phyloP scores from a whole-genome alignment of 2,113 vertebrate species.

The Poeciliopsis occidentalis region DNA sequence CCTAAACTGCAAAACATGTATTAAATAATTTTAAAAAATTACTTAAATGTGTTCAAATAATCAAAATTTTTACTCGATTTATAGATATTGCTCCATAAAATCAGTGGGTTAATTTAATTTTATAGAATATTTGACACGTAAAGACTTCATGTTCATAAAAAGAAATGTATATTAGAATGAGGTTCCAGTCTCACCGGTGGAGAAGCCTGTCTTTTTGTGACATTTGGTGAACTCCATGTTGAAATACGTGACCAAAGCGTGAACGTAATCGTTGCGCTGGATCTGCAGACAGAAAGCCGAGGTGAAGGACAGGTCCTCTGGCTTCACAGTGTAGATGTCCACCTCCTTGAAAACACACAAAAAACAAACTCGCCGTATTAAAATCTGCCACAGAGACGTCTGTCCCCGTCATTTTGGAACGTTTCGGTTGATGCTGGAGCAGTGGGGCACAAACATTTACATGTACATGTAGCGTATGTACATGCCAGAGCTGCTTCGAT shows the following conservation, averaged over 20 bases:
- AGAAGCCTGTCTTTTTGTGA: slow-evolving; percentile 98
- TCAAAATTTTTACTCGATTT: no score
- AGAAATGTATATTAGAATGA: background rate
- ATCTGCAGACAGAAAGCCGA: slow-evolving; percentile 97
- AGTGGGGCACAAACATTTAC: slow-evolving; percentile 4
- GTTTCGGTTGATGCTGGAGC: background rate
- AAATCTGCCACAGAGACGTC: background rate
- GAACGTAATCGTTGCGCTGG: slow-evolving; percentile 95
- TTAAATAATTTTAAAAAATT: no score
- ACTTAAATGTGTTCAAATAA: no score
- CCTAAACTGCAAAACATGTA: no score
- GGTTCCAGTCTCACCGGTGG: slow-evolving; percentile 85
- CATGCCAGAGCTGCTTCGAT: slow-evolving; percentile 32
- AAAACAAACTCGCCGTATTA: background rate
- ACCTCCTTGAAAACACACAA: slow-evolving; percentile 85
- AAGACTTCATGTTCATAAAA: no score
- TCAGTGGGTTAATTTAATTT: no score
- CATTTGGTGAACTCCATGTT: slow-evolving; percentile 99
- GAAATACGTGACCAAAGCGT: slow-evolving; percentile 96
- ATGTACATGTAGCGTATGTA: slow-evolving; percentile 11
- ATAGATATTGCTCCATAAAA: no score
- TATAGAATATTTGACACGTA: no score
- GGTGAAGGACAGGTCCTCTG: slow-evolving; percentile 91
- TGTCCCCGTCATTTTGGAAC: background rate
- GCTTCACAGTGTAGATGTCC: slow-evolving; percentile 96